Evolutionary conservation across 2,888 invertebrate genomes (phyloP).

Genomic region (Nebria brevicollis): DNA sequence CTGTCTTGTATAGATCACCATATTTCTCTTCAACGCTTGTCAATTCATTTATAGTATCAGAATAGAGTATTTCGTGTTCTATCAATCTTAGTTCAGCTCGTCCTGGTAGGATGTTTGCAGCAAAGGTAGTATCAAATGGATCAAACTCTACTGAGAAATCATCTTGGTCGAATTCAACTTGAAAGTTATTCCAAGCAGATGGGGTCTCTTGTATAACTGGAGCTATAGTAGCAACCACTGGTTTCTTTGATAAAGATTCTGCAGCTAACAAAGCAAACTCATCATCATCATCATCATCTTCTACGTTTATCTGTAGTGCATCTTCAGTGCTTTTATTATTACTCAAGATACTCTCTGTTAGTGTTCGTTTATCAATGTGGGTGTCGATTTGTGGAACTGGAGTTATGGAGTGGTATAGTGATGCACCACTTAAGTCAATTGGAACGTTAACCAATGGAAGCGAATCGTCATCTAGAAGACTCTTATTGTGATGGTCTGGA

Average conservation of each 20-base stretch:
- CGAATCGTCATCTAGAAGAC: conserved; percentile 77
- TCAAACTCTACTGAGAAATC: conserved; percentile 71
- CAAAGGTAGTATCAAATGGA: conserved; percentile 88
- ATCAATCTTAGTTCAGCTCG: conserved; percentile 70
- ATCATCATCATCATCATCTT: conserved; percentile 76
- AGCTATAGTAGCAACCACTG: conserved; percentile 62
- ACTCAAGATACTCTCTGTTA: conserved; percentile 66
- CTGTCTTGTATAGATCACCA: conserved; percentile 54
- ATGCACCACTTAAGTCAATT: conserved; percentile 70
- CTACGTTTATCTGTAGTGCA: conserved; percentile 63
- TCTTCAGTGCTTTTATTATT: conserved; percentile 30
- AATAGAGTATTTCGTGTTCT: conserved; percentile 67
- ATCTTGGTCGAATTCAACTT: conserved; percentile 63
- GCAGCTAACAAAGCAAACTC: conserved; percentile 82
- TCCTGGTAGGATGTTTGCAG: conserved; percentile 77
- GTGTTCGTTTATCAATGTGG: conserved; percentile 12
- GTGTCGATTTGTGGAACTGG: conserved; percentile 46
- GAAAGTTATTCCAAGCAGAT: conserved; percentile 59
- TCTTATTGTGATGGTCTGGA: conserved; percentile 62
- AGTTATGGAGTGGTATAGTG: conserved; percentile 59
- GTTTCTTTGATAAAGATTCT: conserved; percentile 75
- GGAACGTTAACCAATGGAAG: conserved; percentile 74
- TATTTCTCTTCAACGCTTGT: conserved; percentile 50
- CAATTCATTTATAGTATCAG: conserved; percentile 47
- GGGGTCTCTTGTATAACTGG: conserved; percentile 57